Base-by-base conservation (phyloP, 2,797 vertebrate genomes). In the Sebastes ruberrimus region DNA sequence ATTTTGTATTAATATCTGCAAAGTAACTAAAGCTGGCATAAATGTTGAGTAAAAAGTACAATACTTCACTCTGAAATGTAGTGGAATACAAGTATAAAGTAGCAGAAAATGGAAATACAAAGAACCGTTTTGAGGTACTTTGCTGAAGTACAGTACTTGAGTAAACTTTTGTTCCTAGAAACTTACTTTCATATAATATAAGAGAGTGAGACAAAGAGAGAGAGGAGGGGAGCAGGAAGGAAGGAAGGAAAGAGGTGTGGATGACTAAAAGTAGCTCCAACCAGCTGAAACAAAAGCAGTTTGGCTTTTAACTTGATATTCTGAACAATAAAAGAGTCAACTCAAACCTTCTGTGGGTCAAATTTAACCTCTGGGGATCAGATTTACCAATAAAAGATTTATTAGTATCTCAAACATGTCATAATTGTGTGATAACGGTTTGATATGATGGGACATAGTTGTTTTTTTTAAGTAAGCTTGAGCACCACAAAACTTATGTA, bases 241-340 rank as follows among this genome's bases (percentile, higher is more conserved):
- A 42, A 23, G 72, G 60, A 71, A 93, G 92, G 93, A 93, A 95
- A 92, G 78, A 89, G 93, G 94, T 91, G 93, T 91, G 93, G 92
- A 67, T 62, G 75, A 74, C 85, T 91, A 85, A 93, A 92, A 83
- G 86, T 82, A 66, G 85, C 77, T 65, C 65, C 72, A 25, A 79
- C 80, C 71, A 56, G 66, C 79, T 83, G 55, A 78, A 89, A 91
- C 88, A 83, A 91, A 89, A 87, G 49, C 68, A 52, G 8, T 78
- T 81, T 83, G 78, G 22, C 84, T 85, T 86, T 88, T 89, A 82
- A 70, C 59, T 70, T n/a, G 1, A 30, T 23, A 70, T 2, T 20
- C 14, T 72, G 53, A n/a, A 13, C 11, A 16, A 71, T 7, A 59
- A 11, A 70, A 56, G 20, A 56, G 20, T 81, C 10, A 8, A 18